Evolutionary conservation across 2,113 vertebrate genomes (phyloP).

Genomic region (Takifugu flavidus): DNA sequence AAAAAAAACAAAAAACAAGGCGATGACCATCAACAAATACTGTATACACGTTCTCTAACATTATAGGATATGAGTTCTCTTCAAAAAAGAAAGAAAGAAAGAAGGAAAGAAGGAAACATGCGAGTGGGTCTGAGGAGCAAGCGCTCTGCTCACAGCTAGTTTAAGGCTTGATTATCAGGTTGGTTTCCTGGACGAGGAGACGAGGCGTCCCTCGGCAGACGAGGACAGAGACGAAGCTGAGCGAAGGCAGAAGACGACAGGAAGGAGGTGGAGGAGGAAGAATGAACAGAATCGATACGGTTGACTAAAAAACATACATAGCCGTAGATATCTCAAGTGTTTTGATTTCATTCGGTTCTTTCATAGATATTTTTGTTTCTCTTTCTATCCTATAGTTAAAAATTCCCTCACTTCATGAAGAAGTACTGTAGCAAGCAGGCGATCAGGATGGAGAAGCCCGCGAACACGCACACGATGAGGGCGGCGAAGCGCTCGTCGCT

Average conservation of each 20-base stretch:
- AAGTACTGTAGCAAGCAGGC: conserved; percentile 98
- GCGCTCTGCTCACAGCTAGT: conserved; percentile 60
- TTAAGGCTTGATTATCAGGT: conserved; percentile 72
- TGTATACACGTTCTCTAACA: conserved; percentile 72
- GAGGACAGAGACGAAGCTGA: conserved; percentile 40
- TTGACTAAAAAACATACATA: conserved; percentile 80
- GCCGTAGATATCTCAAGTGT: conserved; percentile 81
- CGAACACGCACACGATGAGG: conserved; percentile 89
- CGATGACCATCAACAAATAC: conserved; percentile 74
- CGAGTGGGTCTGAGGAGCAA: conserved; percentile 66
- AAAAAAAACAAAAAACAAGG: conserved; percentile 76
- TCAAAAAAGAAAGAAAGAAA: conserved; percentile 56
- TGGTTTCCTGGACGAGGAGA: conserved; percentile 51
- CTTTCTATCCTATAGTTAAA: conserved; percentile 62
- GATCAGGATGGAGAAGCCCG: conserved; percentile 89
- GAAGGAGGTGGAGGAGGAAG: conserved; percentile 27
- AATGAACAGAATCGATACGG: conserved; percentile 80
- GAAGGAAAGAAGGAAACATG: conserved; percentile 66
- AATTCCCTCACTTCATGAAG: conserved; percentile 91
- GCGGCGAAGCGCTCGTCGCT: conserved; percentile 95
- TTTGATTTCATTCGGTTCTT: conserved; percentile 64
- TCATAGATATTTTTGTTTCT: conserved; percentile 65
- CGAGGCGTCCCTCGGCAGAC: conserved; percentile 46
- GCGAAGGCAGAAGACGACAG: conserved; percentile 38
- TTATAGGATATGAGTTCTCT: conserved; percentile 73